Conservation (phyloP, 2,797 vertebrate genomes). For the Apodemus agrarius region DNA sequence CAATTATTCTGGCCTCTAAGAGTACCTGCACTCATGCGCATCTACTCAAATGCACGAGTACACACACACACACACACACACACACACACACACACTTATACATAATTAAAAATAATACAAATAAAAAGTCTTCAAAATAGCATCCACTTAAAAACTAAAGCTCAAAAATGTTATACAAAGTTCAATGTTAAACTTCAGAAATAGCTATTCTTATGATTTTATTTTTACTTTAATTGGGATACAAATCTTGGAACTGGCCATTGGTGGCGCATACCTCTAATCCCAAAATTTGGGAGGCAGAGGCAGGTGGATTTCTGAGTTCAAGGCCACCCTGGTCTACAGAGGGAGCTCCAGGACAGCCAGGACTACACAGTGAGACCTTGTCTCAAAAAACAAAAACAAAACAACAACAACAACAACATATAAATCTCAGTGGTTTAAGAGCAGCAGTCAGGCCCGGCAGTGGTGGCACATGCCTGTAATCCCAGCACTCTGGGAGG, state of each 20-base stretch:
- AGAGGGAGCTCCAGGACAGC: too few relatives aligned
- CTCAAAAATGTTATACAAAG: background rate
- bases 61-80: too few relatives aligned
- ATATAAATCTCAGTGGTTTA: background rate
- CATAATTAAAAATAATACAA: background rate
- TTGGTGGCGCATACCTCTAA: background rate
- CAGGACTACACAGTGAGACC: too few relatives aligned
- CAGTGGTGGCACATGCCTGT: too few relatives aligned
- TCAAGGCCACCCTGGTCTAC: too few relatives aligned
- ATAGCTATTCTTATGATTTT: background rate
- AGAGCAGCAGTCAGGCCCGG: too few relatives aligned
- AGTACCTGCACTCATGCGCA: background rate
- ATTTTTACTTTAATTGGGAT: conserved; percentile 21
- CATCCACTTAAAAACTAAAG: background rate
- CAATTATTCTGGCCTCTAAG: background rate
- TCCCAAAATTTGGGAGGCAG: background rate
- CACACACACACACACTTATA: too few relatives aligned
- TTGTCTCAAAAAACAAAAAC: background rate
- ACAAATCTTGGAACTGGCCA: background rate
- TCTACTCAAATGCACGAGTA: background rate
- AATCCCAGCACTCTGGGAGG: too few relatives aligned
- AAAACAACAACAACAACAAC: background rate
- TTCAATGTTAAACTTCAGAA: background rate
- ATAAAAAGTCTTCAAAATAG: background rate
- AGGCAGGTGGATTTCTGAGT: too few relatives aligned